phyloP scores from a whole-genome alignment of 2,797 vertebrate genomes.

The Pristis pectinata region DNA sequence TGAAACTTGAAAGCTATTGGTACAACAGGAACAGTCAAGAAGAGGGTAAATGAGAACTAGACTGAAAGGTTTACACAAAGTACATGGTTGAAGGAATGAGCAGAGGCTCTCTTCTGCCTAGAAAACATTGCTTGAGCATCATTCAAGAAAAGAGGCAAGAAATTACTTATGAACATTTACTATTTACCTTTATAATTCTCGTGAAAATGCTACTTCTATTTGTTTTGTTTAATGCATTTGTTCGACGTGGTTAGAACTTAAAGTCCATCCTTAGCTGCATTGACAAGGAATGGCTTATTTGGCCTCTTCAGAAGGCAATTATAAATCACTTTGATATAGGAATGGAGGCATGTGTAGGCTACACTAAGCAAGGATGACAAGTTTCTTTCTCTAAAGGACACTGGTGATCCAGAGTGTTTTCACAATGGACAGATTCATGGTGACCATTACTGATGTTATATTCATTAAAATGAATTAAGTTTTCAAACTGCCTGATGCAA shows the following conservation, averaged over 20 bases:
- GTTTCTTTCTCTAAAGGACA: not conserved
- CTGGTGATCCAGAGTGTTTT: too few relatives aligned
- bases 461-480: not conserved
- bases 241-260: not conserved
- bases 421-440: too few relatives aligned
- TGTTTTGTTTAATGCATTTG: not conserved
- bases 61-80: not conserved
- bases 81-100: not conserved
- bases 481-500: not conserved
- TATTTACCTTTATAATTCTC: not conserved
- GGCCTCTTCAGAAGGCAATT: not conserved
- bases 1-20: not conserved
- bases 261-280: not conserved
- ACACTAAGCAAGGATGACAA: not conserved
- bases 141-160: not conserved
- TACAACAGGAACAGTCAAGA: not conserved
- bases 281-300: not conserved
- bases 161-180: not conserved
- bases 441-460: too few relatives aligned
- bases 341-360: not conserved
- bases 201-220: not conserved
- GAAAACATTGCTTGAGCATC: too few relatives aligned
- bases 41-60: not conserved
- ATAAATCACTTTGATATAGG: not conserved
- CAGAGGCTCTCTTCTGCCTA: not conserved